Evolutionary conservation across 2,797 vertebrate species (phyloP).

Genomic region (Hemitrygon akajei): DNA sequence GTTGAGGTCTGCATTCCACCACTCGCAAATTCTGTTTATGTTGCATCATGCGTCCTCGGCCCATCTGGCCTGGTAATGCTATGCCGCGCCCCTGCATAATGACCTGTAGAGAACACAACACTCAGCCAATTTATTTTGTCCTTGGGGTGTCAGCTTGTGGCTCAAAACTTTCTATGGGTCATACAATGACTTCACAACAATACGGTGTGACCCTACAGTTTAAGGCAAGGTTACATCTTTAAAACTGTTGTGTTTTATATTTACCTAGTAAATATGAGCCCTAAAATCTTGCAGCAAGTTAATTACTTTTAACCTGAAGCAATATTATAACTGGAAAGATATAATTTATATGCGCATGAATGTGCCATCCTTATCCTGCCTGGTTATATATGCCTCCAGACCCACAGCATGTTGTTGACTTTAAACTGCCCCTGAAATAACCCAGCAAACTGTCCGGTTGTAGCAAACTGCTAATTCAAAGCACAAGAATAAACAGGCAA

Average conservation of each 20-base stretch:
- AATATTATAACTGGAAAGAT: not conserved
- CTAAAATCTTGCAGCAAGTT: not conserved
- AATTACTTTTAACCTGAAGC: not conserved
- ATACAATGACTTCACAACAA: conserved; percentile 1
- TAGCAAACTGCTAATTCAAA: too few relatives aligned
- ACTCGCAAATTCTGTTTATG: conserved; percentile 72
- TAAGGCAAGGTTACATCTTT: not conserved
- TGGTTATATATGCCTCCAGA: too few relatives aligned
- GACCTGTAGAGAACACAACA: conserved; percentile 67
- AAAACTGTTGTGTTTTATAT: not conserved
- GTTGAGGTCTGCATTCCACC: conserved; percentile 68
- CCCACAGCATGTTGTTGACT: too few relatives aligned
- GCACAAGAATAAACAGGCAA: too few relatives aligned
- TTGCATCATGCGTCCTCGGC: conserved; percentile 68
- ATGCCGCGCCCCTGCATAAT: conserved; percentile 79
- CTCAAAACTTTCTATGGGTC: not conserved
- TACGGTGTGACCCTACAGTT: not conserved
- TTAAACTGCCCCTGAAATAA: too few relatives aligned
- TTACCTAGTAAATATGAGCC: not conserved
- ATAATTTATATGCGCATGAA: not conserved
- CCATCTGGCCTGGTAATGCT: conserved; percentile 66
- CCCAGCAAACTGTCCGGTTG: too few relatives aligned
- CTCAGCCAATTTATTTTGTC: conserved; percentile 46
- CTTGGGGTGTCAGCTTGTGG: conserved; percentile 38
- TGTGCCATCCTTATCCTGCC: too few relatives aligned